Base-by-base conservation (phyloP, 2,888 invertebrate species). In the Silvanus unidentatus region DNA sequence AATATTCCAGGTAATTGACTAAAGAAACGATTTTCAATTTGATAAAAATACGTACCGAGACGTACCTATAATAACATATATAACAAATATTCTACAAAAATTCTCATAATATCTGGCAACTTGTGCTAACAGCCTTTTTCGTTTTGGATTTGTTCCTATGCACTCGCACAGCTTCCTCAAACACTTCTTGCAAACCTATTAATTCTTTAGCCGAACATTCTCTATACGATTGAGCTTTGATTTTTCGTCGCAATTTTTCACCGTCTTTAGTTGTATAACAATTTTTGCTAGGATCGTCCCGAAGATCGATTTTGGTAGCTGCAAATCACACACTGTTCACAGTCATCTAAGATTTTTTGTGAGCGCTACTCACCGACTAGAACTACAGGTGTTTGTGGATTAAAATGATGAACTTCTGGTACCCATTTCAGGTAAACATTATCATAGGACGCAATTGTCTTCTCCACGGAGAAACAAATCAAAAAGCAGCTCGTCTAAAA, bases 341-440 rank as follows among this genome's bases (percentile, higher is more conserved):
- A 38, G 28, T 22, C 28, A 12, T 12, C 4, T 5, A n/a, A n/a
- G 4, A 32, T n/a, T 8, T 32, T 32, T 8, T 4, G 5, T 32
- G 4, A 5, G 10, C 5, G 3, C 11, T 5, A 46, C 80, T 78
- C 71, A 87, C 92, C 92, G 59, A 93, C 86, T 73, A 93, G 77
- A 57, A 93, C 79, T 56, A 91, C 83, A 12, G 92, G 89, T 36
- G 86, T 81, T 58, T 84, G 79, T 41, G 86, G 84, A 66, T 87
- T 87, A 66, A 87, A 86, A 68, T 88, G 86, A 63, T 84, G 82
- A 29, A 93, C 79, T 74, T 93, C 93, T n/a, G 92, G 92, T 67
- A 84, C 84, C 93, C 93, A 94, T 75, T 92, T 93, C 63, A 82
- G 82, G 41, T 78, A 74, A 39, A 93, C 82, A 66, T 94, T 93